A percentile compares a stretch with the other conserved stretches of the same genome.
Evolutionary conservation across 2,113 vertebrate species (phyloP).

Genomic region (Oreochromis aureus): DNA sequence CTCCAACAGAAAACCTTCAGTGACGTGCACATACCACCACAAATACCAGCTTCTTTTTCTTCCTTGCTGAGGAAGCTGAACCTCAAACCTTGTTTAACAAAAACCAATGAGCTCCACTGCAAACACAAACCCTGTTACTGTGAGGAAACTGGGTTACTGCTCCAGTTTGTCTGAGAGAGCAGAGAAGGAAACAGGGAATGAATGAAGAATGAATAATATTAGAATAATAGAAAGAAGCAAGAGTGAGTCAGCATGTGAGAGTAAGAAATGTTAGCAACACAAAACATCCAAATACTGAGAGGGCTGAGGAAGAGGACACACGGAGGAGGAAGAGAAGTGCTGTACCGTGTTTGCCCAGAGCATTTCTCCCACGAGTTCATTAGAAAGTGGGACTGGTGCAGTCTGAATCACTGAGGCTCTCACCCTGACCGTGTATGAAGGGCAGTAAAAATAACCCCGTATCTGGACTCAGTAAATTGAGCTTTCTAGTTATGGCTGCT

Average conservation of each 20-base stretch:
- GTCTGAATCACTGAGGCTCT: not conserved
- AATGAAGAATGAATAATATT: not conserved
- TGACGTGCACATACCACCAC: not conserved
- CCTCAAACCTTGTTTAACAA: not conserved
- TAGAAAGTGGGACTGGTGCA: conserved; percentile 1
- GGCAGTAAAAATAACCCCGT: not conserved
- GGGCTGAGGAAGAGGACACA: not conserved
- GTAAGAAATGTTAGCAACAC: not conserved
- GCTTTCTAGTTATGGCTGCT: not conserved
- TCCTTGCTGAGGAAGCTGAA: not conserved
- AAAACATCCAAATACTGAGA: not conserved
- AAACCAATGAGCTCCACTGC: not conserved
- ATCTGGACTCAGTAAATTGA: not conserved
- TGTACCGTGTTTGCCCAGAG: not conserved
- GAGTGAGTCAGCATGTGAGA: not conserved
- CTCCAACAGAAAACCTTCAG: not conserved
- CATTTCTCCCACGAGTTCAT: not conserved
- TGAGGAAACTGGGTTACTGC: not conserved
- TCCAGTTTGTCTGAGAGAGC: not conserved
- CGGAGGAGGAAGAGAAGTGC: not conserved
- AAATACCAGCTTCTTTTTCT: not conserved
- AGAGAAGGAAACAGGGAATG: not conserved
- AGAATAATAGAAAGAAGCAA: not conserved
- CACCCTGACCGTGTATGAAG: not conserved
- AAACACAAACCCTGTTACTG: not conserved